These are phyloP conservation scores for Drosophila watanabei DNA, from an alignment of 1,140 invertebrate species.

Conservation along the genomic window DNA sequence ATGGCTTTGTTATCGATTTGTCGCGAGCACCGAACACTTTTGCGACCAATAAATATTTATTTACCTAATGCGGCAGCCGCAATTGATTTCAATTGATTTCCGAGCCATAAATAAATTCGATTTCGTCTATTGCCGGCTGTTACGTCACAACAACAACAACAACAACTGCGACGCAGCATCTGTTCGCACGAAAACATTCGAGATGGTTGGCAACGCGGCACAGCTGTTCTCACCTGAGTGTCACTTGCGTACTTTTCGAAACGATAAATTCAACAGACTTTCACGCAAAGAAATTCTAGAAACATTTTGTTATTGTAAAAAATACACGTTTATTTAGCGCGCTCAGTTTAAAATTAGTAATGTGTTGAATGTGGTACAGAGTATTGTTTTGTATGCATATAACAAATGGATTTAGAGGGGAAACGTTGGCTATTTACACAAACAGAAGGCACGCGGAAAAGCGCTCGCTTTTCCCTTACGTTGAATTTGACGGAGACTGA, in stretches of 20 bases:
- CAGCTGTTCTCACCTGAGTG: slow-evolving; percentile 57
- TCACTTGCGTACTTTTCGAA: not conserved
- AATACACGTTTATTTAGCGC: slow-evolving; percentile 82
- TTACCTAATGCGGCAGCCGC: slow-evolving; percentile 11
- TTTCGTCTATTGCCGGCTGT: slow-evolving; percentile 36
- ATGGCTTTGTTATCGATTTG: slow-evolving; percentile 34
- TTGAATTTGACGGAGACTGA: slow-evolving; percentile 28
- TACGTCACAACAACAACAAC: slow-evolving; percentile 52
- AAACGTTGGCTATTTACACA: slow-evolving; percentile 74
- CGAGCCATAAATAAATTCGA: slow-evolving; percentile 35
- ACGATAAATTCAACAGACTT: not conserved
- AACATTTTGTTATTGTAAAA: slow-evolving; percentile 62
- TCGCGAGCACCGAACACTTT: slow-evolving; percentile 22
- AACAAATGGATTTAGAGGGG: slow-evolving; percentile 60
- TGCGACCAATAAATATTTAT: slow-evolving; percentile 10
- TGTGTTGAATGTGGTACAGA: slow-evolving; percentile 59
- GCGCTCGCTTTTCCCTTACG: slow-evolving; percentile 8
- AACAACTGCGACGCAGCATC: slow-evolving; percentile 18
- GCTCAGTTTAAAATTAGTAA: slow-evolving; percentile 70
- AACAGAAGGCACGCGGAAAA: slow-evolving; percentile 49
- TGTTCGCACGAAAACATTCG: slow-evolving; percentile 14
- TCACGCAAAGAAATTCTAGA: not conserved
- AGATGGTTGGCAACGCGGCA: slow-evolving; percentile 57
- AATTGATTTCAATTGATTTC: slow-evolving; percentile 49
- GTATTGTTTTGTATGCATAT: slow-evolving; percentile 41